Base-by-base conservation (phyloP, 2,888 invertebrate species). In the Pheosia gnoma region DNA sequence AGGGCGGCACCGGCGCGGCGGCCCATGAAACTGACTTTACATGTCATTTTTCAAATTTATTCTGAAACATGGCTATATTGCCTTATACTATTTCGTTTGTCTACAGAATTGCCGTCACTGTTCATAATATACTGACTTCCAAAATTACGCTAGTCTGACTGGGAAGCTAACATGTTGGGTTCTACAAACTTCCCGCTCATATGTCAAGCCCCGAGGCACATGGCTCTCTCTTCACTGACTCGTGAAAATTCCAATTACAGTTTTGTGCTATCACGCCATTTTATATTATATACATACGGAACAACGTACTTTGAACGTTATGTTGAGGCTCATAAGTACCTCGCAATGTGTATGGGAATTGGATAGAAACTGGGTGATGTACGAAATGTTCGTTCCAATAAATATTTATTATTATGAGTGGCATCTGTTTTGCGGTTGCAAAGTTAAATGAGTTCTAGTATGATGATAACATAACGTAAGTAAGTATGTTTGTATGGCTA, bases 181-280 rank as follows among this genome's bases (percentile, higher is more conserved):
- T 41, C 10, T 9, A 13, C n/a, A 45, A 41, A 68, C 59, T 55
- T 56, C 0, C 10, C 38, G 13, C 8, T 65, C 58, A 65, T 74
- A 57, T 39, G 59, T 59, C 58, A 66, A 61, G 66, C 37, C 61
- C 59, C 13, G 59, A 65, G 59, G 61, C 75, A 75, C 75, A 71
- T 70, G 73, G 72, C 77, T 70, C 71, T 66, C 60, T 54, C 70
- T 70, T 67, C 79, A 74, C 62, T 74, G 81, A 78, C 73, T 80
- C 84, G 82, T 74, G 77, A 80, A 80, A 83, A 82, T 73, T 81
- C 76, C 84, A 84, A 85, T 85, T 82, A 82, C 81, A 76, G 62
- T 77, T 72, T 66, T 75, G 75, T 78, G 72, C 66, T 66, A 67
- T 57, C 69, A 70, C 61, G 63, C 72, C 66, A 72, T 77, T 68